phyloP scores from a whole-genome alignment of 2,888 invertebrate genomes.

The Himalopsyche anomala region DNA sequence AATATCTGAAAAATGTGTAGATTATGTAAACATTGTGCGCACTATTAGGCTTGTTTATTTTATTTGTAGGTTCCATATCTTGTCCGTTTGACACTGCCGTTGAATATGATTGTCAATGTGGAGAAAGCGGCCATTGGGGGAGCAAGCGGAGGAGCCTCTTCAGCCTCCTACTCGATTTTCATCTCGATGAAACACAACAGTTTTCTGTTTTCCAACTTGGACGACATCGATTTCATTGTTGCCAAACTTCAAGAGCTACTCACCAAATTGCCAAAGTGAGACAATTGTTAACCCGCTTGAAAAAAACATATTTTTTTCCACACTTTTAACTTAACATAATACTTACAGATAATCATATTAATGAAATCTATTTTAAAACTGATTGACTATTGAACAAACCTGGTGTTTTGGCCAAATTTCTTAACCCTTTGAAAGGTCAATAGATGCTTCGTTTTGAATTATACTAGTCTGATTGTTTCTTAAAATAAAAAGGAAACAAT shows the following conservation, averaged over 20 bases:
- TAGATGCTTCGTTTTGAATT: too few species aligned
- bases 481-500: neutral
- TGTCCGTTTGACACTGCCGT: slow-evolving; percentile 92
- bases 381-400: neutral
- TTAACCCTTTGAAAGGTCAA: too few species aligned
- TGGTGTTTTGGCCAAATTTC: neutral
- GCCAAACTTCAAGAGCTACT: slow-evolving; percentile 93
- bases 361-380: neutral
- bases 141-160: slow-evolving; percentile 79
- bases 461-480: neutral
- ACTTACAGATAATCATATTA: neutral
- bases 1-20: too few species aligned
- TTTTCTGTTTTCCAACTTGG: slow-evolving; percentile 92
- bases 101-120: slow-evolving; percentile 87
- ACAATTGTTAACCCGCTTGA: neutral
- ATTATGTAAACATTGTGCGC: neutral
- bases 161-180: slow-evolving; percentile 78
- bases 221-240: slow-evolving; percentile 91
- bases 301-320: neutral
- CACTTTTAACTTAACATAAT: too few species aligned
- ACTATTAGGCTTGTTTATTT: slow-evolving; percentile 49
- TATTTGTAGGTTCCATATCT: slow-evolving; percentile 82
- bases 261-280: slow-evolving; percentile 80
- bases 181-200: slow-evolving; percentile 89
- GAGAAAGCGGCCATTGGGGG: slow-evolving; percentile 85